phyloP scores from a whole-genome alignment of 2,797 vertebrate species.

The Chelidonichthys spinosus region DNA sequence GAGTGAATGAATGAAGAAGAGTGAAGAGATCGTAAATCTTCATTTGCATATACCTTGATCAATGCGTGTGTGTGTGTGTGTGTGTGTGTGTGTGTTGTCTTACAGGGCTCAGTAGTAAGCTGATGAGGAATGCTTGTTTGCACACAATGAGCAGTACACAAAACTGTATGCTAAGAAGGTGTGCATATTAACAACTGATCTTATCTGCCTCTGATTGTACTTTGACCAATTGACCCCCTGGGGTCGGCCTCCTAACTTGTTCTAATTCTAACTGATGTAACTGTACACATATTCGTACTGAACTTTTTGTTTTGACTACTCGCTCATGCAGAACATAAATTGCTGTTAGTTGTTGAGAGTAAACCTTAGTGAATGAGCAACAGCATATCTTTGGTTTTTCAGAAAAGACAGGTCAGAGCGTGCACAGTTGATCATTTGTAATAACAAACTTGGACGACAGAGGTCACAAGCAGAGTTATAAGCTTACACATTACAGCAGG shows the following conservation, averaged over 20 bases:
- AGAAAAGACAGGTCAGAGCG: background rate
- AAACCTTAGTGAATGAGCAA: background rate
- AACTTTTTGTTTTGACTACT: no score
- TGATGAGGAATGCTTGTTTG: conserved; percentile 79
- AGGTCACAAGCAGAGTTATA: conserved; percentile 8
- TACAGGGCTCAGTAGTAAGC: conserved; percentile 73
- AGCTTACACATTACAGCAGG: background rate
- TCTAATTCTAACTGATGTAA: no score
- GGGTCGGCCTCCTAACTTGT: background rate
- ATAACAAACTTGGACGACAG: background rate
- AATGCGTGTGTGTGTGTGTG: conserved; percentile 26
- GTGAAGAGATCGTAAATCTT: conserved; percentile 25
- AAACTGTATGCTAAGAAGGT: no score
- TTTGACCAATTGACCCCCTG: conserved; percentile 45
- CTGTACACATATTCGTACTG: no score
- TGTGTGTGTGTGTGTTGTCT: conserved; percentile 2
- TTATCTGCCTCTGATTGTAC: conserved; percentile 46
- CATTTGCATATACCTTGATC: no score
- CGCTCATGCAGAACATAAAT: no score
- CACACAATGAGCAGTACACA: background rate
- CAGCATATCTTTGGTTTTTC: background rate
- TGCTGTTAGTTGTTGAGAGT: no score
- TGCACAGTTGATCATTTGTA: background rate
- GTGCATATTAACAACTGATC: conserved; percentile 1
- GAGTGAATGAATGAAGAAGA: conserved; percentile 12